These are phyloP conservation scores for Eumaeus atala DNA, from an alignment of 1,140 invertebrate species.

Conservation along the genomic window DNA sequence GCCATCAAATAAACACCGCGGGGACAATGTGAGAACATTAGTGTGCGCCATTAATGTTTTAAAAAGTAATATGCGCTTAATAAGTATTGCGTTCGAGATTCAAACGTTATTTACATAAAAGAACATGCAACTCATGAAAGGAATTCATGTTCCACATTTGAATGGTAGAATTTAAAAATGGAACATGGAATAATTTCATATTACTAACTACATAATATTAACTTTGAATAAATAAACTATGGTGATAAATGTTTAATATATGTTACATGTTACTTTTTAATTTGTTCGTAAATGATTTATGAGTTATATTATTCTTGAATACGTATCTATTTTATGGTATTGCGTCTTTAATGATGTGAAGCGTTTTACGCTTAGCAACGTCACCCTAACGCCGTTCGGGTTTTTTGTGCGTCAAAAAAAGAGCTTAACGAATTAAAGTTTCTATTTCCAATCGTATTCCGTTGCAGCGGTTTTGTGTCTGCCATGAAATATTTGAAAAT, in stretches of 20 bases:
- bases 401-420: slow-evolving; percentile 14
- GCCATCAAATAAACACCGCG: slow-evolving; percentile 6
- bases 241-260: no score
- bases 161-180: no score
- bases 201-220: no score
- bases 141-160: no score
- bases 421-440: slow-evolving; percentile 11
- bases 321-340: no score
- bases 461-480: slow-evolving; percentile 10
- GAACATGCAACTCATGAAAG: no score
- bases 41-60: slow-evolving; percentile 1
- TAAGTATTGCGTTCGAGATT: background rate
- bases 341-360: slow-evolving; percentile 1
- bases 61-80: background rate
- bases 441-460: slow-evolving; percentile 17
- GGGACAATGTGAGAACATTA: slow-evolving; percentile 11
- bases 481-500: slow-evolving; percentile 16
- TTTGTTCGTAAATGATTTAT: no score
- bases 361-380: slow-evolving; percentile 1
- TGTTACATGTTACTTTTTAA: no score
- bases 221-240: no score
- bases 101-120: no score
- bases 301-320: no score
- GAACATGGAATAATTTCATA: no score
- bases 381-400: slow-evolving; percentile 6